phyloP scores from a whole-genome alignment of 2,113 vertebrate species.

The Cygnus atratus region DNA sequence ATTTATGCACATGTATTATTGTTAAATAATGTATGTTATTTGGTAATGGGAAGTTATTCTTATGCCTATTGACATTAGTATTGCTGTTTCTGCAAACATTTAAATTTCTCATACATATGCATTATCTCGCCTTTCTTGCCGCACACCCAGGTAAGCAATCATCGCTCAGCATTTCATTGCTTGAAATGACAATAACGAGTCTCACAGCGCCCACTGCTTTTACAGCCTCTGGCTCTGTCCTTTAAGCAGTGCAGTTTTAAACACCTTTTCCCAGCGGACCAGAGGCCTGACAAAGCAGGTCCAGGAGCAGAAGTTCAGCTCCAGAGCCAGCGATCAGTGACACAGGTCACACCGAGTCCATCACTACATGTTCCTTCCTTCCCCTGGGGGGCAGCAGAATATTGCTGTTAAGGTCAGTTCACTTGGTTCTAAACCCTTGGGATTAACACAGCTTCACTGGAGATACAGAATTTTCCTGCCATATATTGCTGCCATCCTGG shows the following conservation, averaged over 20 bases:
- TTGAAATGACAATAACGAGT: conserved; percentile 18
- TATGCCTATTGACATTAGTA: conserved; percentile 43
- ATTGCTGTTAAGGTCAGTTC: conserved; percentile 52
- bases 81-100: conserved; percentile 50
- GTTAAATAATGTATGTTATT: conserved; percentile 46
- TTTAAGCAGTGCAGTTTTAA: not conserved
- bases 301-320: not conserved
- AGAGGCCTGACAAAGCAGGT: not conserved
- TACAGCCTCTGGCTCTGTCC: not conserved
- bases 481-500: not conserved
- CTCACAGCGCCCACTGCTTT: not conserved
- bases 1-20: conserved; percentile 29
- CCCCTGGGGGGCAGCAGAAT: conserved; percentile 72
- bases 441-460: not conserved
- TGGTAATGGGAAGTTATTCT: conserved; percentile 35
- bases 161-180: conserved; percentile 4
- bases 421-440: not conserved
- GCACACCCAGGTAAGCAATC: conserved; percentile 32
- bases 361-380: conserved; percentile 31
- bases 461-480: not conserved
- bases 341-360: not conserved
- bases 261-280: not conserved
- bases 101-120: conserved; percentile 29
- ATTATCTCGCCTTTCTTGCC: not conserved
- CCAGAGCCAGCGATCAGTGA: not conserved